Percentiles rank a stretch among this genome's conserved stretches.
These are phyloP conservation scores for Prionailurus viverrinus DNA, from an alignment of 2,113 vertebrate genomes.

Conservation along the genomic window DNA sequence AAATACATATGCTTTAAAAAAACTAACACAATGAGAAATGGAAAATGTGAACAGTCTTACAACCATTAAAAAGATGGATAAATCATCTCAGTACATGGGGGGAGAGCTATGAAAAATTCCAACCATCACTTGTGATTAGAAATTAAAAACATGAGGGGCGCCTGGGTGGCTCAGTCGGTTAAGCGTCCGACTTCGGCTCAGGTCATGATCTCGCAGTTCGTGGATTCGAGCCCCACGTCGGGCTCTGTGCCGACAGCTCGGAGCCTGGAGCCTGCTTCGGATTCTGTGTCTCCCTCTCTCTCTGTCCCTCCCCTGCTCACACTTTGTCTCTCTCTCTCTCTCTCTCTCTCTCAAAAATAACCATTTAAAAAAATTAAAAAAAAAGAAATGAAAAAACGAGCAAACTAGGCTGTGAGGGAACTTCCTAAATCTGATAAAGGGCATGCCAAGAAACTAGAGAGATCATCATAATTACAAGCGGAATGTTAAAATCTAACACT, in stretches of 20 bases:
- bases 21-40: not conserved
- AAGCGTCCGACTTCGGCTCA: no score
- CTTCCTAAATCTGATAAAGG: not conserved
- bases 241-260: no score
- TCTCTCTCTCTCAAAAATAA: no score
- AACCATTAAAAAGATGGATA: not conserved
- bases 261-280: no score
- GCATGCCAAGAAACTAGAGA: not conserved
- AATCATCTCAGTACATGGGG: not conserved
- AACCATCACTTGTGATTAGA: not conserved
- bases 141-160: not conserved
- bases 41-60: not conserved
- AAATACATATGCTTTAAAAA: not conserved
- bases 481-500: not conserved
- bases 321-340: no score
- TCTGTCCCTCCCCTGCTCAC: no score
- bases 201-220: rapidly evolving
- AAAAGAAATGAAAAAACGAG: not conserved
- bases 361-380: not conserved
- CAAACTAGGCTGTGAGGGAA: not conserved
- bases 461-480: not conserved
- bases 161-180: no score
- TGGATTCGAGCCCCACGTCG: rapidly evolving
- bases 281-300: no score
- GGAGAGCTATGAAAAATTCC: not conserved